Evolutionary conservation across 1,140 invertebrate species (phyloP).

Genomic region (Copidosoma floridanum): DNA sequence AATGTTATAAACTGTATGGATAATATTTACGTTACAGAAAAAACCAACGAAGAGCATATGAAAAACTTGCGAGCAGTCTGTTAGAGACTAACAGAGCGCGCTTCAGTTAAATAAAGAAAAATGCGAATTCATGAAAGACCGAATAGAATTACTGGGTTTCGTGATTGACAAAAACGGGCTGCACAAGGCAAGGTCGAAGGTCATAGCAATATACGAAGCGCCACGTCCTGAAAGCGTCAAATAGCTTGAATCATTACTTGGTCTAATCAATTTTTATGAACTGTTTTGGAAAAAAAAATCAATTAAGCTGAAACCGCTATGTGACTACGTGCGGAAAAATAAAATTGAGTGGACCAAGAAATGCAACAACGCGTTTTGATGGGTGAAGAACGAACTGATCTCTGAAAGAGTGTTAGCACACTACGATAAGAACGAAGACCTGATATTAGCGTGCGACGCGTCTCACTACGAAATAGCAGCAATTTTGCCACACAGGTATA

Average conservation of each 20-base stretch:
- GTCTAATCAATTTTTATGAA: conserved; percentile 18
- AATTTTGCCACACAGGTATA: conserved; percentile 37
- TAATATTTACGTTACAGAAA: conserved; percentile 25
- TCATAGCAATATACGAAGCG: conserved; percentile 28
- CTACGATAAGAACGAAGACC: conserved; percentile 30
- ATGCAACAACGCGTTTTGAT: conserved; percentile 25
- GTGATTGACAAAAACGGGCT: conserved; percentile 36
- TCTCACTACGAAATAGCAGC: conserved; percentile 41
- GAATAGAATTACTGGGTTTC: conserved; percentile 44
- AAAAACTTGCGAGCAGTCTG: conserved; percentile 14
- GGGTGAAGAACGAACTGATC: conserved; percentile 28
- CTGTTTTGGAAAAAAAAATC: conserved; percentile 20
- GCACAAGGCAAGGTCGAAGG: conserved; percentile 27
- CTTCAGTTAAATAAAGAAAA: conserved; percentile 19
- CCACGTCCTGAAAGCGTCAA: conserved; percentile 17
- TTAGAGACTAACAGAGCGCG: conserved; percentile 13
- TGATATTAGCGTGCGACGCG: conserved; percentile 46
- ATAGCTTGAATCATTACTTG: background rate
- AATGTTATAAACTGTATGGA: conserved; percentile 25
- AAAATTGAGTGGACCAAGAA: conserved; percentile 3
- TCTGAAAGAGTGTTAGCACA: conserved; percentile 35
- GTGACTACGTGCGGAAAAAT: conserved; percentile 8
- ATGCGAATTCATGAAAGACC: conserved; percentile 37
- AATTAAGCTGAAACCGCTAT: conserved; percentile 14
- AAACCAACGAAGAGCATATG: conserved; percentile 15